These are phyloP conservation scores for Labeo catla DNA, from an alignment of 2,113 vertebrate genomes.

Conservation along the genomic window DNA sequence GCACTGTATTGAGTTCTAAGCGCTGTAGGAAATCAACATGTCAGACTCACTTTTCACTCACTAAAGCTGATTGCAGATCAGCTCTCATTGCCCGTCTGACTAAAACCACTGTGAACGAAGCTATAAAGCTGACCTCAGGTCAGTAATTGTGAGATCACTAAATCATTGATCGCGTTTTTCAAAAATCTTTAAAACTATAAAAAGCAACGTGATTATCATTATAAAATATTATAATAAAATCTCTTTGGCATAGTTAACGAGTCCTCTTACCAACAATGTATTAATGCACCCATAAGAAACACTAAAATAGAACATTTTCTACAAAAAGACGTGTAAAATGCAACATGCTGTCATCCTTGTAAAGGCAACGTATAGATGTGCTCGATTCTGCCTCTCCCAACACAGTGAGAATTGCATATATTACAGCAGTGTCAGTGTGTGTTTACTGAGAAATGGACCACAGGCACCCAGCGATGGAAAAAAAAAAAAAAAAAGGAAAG, in stretches of 20 bases:
- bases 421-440: constrained; percentile 67
- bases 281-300: constrained; percentile 64
- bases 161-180: constrained; percentile 25
- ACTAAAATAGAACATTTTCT: constrained; percentile 57
- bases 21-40: constrained; percentile 12
- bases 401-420: constrained; percentile 73
- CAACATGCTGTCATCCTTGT: constrained; percentile 59
- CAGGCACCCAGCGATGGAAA: constrained; percentile 4
- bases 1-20: neutral
- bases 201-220: constrained; percentile 66
- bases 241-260: constrained; percentile 78
- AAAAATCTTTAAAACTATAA: constrained; percentile 23
- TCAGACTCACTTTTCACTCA: neutral
- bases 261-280: constrained; percentile 66
- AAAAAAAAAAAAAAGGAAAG: neutral
- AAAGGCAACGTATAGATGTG: constrained; percentile 71
- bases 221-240: constrained; percentile 72
- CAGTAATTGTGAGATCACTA: neutral
- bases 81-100: neutral
- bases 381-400: constrained; percentile 70
- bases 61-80: neutral
- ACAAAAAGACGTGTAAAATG: constrained; percentile 63
- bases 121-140: constrained; percentile 2
- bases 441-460: constrained; percentile 52
- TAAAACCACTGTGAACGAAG: constrained; percentile 20